These are phyloP conservation scores for Alces alces DNA, from an alignment of 2,113 vertebrate species.

Conservation along the genomic window DNA sequence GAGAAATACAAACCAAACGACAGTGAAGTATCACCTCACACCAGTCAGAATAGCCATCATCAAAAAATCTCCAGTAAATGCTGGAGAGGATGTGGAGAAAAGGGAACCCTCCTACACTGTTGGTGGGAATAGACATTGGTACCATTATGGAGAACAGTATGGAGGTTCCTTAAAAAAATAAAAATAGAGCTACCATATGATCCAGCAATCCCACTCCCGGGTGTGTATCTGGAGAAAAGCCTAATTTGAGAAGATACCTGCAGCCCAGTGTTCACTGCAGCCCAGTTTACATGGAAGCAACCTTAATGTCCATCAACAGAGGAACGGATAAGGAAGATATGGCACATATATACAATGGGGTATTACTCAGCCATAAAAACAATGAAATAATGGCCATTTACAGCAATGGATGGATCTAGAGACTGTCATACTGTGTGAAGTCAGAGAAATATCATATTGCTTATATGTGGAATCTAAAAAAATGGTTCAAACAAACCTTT, in stretches of 20 bases:
- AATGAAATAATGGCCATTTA: background rate
- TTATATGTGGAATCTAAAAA: background rate
- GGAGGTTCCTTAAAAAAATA: background rate
- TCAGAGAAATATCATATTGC: background rate
- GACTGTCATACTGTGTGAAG: background rate
- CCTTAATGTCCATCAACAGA: background rate
- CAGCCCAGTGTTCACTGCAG: background rate
- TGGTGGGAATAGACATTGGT: background rate
- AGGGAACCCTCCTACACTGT: background rate
- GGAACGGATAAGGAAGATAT: background rate
- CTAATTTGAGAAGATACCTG: background rate
- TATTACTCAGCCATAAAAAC: background rate
- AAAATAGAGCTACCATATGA: background rate
- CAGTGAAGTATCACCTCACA: background rate
- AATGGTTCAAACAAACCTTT: background rate
- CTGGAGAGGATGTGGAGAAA: background rate
- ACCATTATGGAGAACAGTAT: background rate
- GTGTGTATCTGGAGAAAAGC: background rate
- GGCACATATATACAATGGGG: background rate
- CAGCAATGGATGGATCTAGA: background rate
- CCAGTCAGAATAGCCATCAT: background rate
- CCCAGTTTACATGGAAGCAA: background rate
- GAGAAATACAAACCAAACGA: background rate
- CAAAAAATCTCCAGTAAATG: background rate
- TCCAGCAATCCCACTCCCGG: background rate